Evolutionary conservation across 1,140 invertebrate species (phyloP).

Genomic region (Alviniconcha marisindica): DNA sequence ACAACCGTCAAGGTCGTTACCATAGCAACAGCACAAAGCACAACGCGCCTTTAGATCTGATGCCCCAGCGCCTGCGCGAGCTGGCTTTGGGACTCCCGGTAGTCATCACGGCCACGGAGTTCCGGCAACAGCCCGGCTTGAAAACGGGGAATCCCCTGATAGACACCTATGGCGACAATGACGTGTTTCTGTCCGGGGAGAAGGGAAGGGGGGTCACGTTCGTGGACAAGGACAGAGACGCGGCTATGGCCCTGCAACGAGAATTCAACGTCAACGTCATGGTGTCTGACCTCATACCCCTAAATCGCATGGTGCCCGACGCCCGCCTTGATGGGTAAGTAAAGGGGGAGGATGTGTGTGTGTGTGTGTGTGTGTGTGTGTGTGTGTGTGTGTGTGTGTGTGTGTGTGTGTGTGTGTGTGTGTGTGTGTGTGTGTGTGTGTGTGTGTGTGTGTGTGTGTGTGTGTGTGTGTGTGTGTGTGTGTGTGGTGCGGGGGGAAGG

Average conservation of each 20-base stretch:
- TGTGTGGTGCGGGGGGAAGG: background rate
- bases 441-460: slow-evolving; percentile 2
- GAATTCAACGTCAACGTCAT: slow-evolving; percentile 57
- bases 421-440: background rate
- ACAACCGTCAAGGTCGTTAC: background rate
- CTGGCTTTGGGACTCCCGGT: background rate
- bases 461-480: slow-evolving; percentile 12
- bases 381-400: slow-evolving; percentile 14
- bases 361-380: slow-evolving; percentile 21
- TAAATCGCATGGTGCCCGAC: slow-evolving; percentile 63
- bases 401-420: slow-evolving; percentile 6
- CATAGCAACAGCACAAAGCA: background rate
- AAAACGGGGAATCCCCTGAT: slow-evolving; percentile 56
- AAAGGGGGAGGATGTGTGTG: background rate
- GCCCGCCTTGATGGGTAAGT: slow-evolving; percentile 58
- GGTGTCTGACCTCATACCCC: slow-evolving; percentile 61
- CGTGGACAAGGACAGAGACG: slow-evolving; percentile 49
- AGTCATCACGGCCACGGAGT: slow-evolving; percentile 52
- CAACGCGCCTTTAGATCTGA: slow-evolving; percentile 32
- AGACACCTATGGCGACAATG: slow-evolving; percentile 56
- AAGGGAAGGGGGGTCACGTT: slow-evolving; percentile 58
- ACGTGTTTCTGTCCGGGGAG: slow-evolving; percentile 53
- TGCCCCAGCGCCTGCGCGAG: background rate
- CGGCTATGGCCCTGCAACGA: slow-evolving; percentile 29
- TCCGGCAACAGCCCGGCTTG: slow-evolving; percentile 35